Conservation (phyloP, 2,888 invertebrate species). For the Timema podura region DNA sequence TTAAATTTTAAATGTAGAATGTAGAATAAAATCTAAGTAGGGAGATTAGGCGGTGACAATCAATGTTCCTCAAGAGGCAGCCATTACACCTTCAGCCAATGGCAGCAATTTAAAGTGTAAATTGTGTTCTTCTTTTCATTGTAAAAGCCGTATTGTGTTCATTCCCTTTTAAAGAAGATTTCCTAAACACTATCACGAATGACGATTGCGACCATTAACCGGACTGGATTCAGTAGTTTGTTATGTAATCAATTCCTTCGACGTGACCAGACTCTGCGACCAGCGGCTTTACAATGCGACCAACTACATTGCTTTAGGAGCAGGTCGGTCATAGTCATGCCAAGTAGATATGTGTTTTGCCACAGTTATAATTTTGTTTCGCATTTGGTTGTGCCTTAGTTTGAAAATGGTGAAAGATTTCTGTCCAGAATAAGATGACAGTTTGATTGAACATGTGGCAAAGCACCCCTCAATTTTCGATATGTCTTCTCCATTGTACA, state of each 20-base stretch:
- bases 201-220: neutral
- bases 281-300: neutral
- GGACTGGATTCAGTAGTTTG: neutral
- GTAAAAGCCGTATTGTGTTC: too few species aligned
- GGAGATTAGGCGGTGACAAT: too few species aligned
- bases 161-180: neutral
- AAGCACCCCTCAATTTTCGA: slow-evolving; percentile 2
- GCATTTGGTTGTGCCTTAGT: neutral
- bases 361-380: neutral
- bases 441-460: neutral
- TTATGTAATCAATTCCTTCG: neutral
- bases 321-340: neutral
- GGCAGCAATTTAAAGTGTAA: too few species aligned
- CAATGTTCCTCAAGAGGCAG: too few species aligned
- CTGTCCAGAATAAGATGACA: neutral
- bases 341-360: neutral
- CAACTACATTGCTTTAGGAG: slow-evolving; percentile 4
- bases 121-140: too few species aligned
- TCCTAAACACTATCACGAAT: neutral
- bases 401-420: slow-evolving; percentile 1
- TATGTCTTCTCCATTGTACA: neutral
- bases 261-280: slow-evolving; percentile 1
- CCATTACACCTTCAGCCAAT: too few species aligned
- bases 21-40: too few species aligned
- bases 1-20: too few species aligned